phyloP scores from a whole-genome alignment of 2,888 invertebrate genomes.

The Podotricha telesiphe region DNA sequence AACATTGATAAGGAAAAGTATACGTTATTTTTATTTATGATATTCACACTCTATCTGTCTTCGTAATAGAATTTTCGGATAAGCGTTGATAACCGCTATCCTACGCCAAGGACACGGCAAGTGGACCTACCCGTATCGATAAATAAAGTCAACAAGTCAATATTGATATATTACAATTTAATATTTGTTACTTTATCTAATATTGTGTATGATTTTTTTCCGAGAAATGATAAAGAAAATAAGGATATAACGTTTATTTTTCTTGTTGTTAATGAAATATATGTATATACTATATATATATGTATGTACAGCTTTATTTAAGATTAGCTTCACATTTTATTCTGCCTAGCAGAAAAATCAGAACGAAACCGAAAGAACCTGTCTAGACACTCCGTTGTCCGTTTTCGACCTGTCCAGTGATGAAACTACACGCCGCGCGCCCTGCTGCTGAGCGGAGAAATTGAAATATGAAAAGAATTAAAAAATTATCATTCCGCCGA shows the following conservation, averaged over 20 bases:
- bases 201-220: slow-evolving; percentile 21
- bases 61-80: slow-evolving; percentile 43
- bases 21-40: neutral
- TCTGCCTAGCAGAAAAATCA: too few relatives aligned
- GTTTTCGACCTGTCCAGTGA: too few relatives aligned
- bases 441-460: too few relatives aligned
- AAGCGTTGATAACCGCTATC: slow-evolving; percentile 38
- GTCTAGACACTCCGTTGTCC: too few relatives aligned
- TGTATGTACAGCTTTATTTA: too few relatives aligned
- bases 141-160: slow-evolving; percentile 32
- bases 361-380: too few relatives aligned
- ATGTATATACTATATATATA: too few relatives aligned
- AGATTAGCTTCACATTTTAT: too few relatives aligned
- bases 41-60: slow-evolving; percentile 36
- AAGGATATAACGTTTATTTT: neutral
- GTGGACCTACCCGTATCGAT: slow-evolving; percentile 31
- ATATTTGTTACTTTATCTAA: slow-evolving; percentile 20
- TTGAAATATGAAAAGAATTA: too few relatives aligned
- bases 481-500: too few relatives aligned
- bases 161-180: slow-evolving; percentile 26
- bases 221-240: slow-evolving; percentile 10
- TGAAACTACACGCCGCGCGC: too few relatives aligned
- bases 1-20: slow-evolving; percentile 4
- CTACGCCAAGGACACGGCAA: slow-evolving; percentile 38
- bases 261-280: neutral